These are phyloP conservation scores for Elgaria multicarinata DNA, from an alignment of 2,113 vertebrate genomes.

Conservation along the genomic window DNA sequence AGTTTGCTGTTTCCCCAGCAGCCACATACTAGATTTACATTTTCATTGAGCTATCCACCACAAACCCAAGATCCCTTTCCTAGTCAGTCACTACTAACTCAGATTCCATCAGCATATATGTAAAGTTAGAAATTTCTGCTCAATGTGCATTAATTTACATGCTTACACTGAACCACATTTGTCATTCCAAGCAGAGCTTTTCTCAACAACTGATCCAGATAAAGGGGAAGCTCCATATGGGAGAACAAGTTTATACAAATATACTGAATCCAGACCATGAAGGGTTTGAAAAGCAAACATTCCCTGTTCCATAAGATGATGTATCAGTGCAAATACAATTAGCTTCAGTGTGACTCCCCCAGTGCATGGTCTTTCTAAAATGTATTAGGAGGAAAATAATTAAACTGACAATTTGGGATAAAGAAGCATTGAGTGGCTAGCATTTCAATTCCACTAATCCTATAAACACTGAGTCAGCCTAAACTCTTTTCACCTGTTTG, in stretches of 20 bases:
- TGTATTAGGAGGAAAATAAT: background rate
- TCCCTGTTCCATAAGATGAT: background rate
- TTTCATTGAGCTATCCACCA: no score
- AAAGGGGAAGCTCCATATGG: background rate
- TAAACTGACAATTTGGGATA: background rate
- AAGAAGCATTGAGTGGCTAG: background rate
- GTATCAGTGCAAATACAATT: background rate
- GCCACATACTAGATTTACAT: no score
- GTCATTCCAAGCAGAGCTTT: background rate
- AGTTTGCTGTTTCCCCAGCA: no score
- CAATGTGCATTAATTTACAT: no score
- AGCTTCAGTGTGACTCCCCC: background rate
- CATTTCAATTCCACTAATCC: background rate
- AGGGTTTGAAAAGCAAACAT: background rate
- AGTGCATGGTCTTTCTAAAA: no score
- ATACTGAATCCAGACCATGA: background rate
- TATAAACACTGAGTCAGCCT: background rate
- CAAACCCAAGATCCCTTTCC: no score
- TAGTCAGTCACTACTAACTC: no score
- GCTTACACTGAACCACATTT: no score
- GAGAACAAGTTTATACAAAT: background rate
- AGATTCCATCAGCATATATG: no score
- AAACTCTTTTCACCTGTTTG: slow-evolving; percentile 45
- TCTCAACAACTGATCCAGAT: no score
- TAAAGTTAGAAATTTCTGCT: no score